These are phyloP conservation scores for Pharmacophagus antenor DNA, from an alignment of 2,888 invertebrate species.

Conservation along the genomic window DNA sequence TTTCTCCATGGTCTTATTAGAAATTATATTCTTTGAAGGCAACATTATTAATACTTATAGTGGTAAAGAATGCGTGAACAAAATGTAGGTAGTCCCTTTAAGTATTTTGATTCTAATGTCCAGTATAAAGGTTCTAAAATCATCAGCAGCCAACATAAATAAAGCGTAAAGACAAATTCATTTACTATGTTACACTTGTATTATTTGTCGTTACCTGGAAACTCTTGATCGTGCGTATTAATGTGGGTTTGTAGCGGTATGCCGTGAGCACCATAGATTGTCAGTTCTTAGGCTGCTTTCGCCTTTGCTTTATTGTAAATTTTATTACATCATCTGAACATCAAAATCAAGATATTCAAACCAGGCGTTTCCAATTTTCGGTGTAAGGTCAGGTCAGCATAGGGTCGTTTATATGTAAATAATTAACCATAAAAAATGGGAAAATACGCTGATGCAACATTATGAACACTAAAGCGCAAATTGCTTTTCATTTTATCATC, in stretches of 20 bases:
- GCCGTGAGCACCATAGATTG: slow-evolving; percentile 41
- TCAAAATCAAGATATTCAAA: slow-evolving; percentile 54
- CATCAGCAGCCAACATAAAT: not conserved
- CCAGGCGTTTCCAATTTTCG: slow-evolving; percentile 41
- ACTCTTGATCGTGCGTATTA: slow-evolving; percentile 47
- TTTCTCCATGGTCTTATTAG: slow-evolving; percentile 49
- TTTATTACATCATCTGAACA: slow-evolving; percentile 68
- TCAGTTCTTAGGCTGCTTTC: slow-evolving; percentile 37
- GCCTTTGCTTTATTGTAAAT: slow-evolving; percentile 55
- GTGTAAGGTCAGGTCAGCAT: slow-evolving; percentile 25
- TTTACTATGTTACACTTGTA: slow-evolving; percentile 9
- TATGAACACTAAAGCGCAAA: not conserved
- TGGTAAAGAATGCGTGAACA: slow-evolving; percentile 16
- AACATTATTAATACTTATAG: slow-evolving; percentile 15
- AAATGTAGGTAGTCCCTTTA: slow-evolving; percentile 10
- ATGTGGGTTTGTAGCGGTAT: slow-evolving; percentile 58
- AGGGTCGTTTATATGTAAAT: not conserved
- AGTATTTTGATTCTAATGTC: slow-evolving; percentile 2
- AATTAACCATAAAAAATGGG: slow-evolving; percentile 1
- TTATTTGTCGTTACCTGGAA: slow-evolving; percentile 11
- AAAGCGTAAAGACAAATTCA: not conserved
- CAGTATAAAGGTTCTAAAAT: not conserved
- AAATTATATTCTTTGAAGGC: slow-evolving; percentile 12
- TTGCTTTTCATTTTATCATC: slow-evolving; percentile 13
- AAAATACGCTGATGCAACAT: not conserved